Evolutionary conservation across 1,140 invertebrate genomes (phyloP).

Genomic region (Pachypeltis micranthus): DNA sequence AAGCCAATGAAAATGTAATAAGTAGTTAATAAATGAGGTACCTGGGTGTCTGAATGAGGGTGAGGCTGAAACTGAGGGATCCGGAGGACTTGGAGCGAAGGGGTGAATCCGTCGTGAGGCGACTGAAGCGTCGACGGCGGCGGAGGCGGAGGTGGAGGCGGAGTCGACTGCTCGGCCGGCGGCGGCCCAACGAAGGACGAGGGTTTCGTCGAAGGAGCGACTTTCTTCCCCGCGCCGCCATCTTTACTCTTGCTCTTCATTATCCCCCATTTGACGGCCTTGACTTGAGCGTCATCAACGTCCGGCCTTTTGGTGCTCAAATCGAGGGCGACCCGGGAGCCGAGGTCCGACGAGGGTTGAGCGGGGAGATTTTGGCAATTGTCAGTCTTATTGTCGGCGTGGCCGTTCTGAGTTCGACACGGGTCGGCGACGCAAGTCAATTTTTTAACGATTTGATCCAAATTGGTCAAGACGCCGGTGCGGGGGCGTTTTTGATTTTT

Average conservation of each 20-base stretch:
- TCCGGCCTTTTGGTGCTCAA: too few species aligned
- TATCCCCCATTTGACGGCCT: background rate
- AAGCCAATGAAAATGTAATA: too few species aligned
- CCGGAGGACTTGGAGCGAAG: background rate
- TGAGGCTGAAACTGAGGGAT: background rate
- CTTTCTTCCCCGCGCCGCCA: background rate
- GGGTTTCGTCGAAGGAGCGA: background rate
- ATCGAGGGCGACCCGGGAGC: slow-evolving; percentile 1
- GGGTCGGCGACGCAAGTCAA: background rate
- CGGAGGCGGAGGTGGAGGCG: background rate
- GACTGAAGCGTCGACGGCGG: too few species aligned
- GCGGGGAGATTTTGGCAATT: background rate
- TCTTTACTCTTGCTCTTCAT: too few species aligned
- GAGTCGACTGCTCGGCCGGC: too few species aligned
- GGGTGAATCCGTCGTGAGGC: too few species aligned
- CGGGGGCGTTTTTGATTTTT: background rate
- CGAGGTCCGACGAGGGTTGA: slow-evolving; percentile 11
- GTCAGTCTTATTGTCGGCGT: slow-evolving; percentile 9
- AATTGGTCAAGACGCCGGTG: background rate
- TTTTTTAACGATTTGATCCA: background rate
- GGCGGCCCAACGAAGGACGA: background rate
- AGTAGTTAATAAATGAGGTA: too few species aligned
- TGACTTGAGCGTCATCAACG: background rate
- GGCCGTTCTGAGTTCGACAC: background rate
- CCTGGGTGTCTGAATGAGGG: too few species aligned